Conservation (phyloP, 2,888 invertebrate genomes). For the Watsonalla binaria region DNA sequence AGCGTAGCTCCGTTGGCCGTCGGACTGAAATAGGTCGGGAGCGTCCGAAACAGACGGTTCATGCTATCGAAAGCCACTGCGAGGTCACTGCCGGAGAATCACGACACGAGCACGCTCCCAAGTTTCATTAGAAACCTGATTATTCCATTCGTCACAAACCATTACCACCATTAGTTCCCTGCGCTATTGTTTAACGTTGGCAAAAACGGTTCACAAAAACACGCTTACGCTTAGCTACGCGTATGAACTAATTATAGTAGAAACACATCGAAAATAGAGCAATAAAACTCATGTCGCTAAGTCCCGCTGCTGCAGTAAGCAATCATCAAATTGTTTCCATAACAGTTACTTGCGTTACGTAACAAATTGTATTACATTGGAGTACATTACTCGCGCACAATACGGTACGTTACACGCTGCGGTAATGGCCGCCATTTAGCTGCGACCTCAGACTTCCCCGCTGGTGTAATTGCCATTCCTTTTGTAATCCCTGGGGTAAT, state of each 20-base stretch:
- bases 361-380: slow-evolving; percentile 42
- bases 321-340: slow-evolving; percentile 58
- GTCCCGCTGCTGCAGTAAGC: slow-evolving; percentile 34
- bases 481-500: slow-evolving; percentile 44
- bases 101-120: slow-evolving; percentile 37
- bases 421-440: slow-evolving; percentile 44
- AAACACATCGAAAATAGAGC: slow-evolving; percentile 44
- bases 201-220: slow-evolving; percentile 21
- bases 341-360: slow-evolving; percentile 47
- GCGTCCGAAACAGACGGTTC: slow-evolving; percentile 71
- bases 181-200: slow-evolving; percentile 24
- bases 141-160: slow-evolving; percentile 20
- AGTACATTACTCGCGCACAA: slow-evolving; percentile 26
- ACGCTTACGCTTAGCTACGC: neutral
- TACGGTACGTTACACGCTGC: slow-evolving; percentile 26
- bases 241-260: slow-evolving; percentile 38
- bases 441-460: slow-evolving; percentile 35
- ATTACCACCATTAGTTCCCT: slow-evolving; percentile 23
- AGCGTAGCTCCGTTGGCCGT: slow-evolving; percentile 63
- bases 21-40: slow-evolving; percentile 75
- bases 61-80: slow-evolving; percentile 67
- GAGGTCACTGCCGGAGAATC: slow-evolving; percentile 72
- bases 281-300: slow-evolving; percentile 44
- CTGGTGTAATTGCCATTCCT: slow-evolving; percentile 33
- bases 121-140: slow-evolving; percentile 33